Percentiles rank a stretch among this genome's conserved stretches.
These are phyloP conservation scores for Epinotia nisella DNA, from an alignment of 2,888 invertebrate genomes.

Conservation along the genomic window DNA sequence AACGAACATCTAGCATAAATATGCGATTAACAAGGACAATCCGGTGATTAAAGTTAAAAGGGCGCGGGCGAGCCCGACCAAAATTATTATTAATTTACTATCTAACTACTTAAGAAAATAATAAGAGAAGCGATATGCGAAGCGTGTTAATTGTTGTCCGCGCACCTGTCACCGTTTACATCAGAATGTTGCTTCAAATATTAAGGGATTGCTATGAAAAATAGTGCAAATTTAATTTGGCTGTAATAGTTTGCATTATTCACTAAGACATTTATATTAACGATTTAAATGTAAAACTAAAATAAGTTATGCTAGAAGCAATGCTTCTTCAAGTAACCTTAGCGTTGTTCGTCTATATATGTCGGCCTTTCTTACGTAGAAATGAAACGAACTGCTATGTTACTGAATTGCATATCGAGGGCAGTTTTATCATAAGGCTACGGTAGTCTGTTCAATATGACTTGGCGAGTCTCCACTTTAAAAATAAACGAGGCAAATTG, in stretches of 20 bases:
- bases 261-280: neutral
- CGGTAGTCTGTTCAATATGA: neutral
- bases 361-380: neutral
- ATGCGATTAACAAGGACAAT: constrained; percentile 35
- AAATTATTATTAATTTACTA: constrained; percentile 68
- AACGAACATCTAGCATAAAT: constrained; percentile 28
- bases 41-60: constrained; percentile 33
- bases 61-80: constrained; percentile 28
- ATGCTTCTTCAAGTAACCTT: neutral
- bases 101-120: constrained; percentile 71
- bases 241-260: neutral
- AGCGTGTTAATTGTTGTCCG: constrained; percentile 52
- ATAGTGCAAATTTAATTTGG: constrained; percentile 8
- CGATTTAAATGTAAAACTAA: neutral
- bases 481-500: neutral
- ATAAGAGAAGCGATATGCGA: constrained; percentile 62
- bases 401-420: constrained; percentile 6
- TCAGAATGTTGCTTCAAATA: neutral
- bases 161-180: constrained; percentile 1
- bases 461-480: constrained; percentile 4
- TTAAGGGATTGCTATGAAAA: neutral
- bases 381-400: neutral
- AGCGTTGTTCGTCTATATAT: neutral
- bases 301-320: neutral
- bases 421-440: constrained; percentile 14